Evolutionary conservation across 2,888 invertebrate species (phyloP).

Genomic region (Limulus polyphemus): DNA sequence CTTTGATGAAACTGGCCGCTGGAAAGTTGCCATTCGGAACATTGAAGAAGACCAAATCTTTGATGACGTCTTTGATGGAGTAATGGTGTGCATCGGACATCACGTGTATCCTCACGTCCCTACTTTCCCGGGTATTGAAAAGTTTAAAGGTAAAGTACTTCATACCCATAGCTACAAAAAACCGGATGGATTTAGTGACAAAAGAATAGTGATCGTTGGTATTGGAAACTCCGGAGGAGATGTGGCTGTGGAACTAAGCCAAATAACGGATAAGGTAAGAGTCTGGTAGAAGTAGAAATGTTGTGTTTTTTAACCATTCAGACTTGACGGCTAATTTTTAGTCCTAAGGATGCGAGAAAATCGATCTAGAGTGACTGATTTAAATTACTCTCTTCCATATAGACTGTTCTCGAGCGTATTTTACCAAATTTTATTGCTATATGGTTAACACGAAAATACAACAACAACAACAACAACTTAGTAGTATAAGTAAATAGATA

Average conservation of each 20-base stretch:
- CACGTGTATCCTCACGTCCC: slow-evolving; percentile 39
- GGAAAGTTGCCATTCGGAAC: slow-evolving; percentile 14
- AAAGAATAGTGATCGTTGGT: slow-evolving; percentile 39
- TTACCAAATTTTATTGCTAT: too few species aligned
- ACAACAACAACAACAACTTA: too few species aligned
- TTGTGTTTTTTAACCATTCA: too few species aligned
- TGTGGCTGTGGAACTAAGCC: slow-evolving; percentile 35
- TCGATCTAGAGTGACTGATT: too few species aligned
- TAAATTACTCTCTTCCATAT: too few species aligned
- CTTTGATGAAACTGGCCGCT: slow-evolving; percentile 23
- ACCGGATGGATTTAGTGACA: slow-evolving; percentile 28
- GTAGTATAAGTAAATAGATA: too few species aligned
- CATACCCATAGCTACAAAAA: slow-evolving; percentile 29
- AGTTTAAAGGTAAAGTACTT: slow-evolving; percentile 30
- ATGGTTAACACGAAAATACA: too few species aligned
- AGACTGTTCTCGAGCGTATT: too few species aligned
- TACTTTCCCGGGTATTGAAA: slow-evolving; percentile 35
- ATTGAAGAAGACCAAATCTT: slow-evolving; percentile 5
- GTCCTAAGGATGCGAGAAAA: too few species aligned
- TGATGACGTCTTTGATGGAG: slow-evolving; percentile 37
- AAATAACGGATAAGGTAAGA: slow-evolving; percentile 30
- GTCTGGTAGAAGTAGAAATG: too few species aligned
- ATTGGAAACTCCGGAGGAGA: slow-evolving; percentile 42
- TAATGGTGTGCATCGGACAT: slow-evolving; percentile 42
- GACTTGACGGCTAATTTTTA: too few species aligned